phyloP scores from a whole-genome alignment of 2,888 invertebrate species.

The Venusia cambrica region DNA sequence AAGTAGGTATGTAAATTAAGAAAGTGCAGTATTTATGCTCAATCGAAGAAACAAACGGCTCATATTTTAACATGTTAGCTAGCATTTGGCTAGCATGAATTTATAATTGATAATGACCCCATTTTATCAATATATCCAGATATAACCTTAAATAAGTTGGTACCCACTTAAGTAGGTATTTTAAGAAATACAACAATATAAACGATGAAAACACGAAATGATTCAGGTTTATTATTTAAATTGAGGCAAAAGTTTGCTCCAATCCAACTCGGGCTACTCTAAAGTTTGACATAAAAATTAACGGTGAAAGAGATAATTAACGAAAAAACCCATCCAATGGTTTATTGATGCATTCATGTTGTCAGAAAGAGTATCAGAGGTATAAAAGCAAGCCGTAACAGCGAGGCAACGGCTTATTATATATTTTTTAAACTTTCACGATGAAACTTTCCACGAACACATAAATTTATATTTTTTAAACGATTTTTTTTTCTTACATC shows the following conservation, averaged over 20 bases:
- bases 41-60: slow-evolving; percentile 16
- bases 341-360: slow-evolving; percentile 43
- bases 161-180: too few relatives aligned
- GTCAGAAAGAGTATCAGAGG: slow-evolving; percentile 21
- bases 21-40: slow-evolving; percentile 20
- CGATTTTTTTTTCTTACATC: too few relatives aligned
- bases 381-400: slow-evolving; percentile 2
- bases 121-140: too few relatives aligned
- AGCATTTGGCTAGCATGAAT: slow-evolving; percentile 17
- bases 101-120: too few relatives aligned
- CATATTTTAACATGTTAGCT: slow-evolving; percentile 22
- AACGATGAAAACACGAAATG: too few relatives aligned
- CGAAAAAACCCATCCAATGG: slow-evolving; percentile 33
- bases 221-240: too few relatives aligned
- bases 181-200: too few relatives aligned
- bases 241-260: slow-evolving; percentile 7
- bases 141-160: too few relatives aligned
- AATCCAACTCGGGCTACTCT: slow-evolving; percentile 5
- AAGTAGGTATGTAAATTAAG: slow-evolving; percentile 28
- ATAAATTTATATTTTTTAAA: too few relatives aligned
- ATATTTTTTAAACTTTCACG: too few relatives aligned
- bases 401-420: too few relatives aligned
- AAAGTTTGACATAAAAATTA: slow-evolving; percentile 30
- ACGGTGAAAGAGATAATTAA: slow-evolving; percentile 41
- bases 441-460: too few relatives aligned